Evolutionary conservation across 35 echinoderm and acorn worm genomes (phyloP), one percentile per base, ranked within the genome.

Genomic region (Chiridota heheva): DNA sequence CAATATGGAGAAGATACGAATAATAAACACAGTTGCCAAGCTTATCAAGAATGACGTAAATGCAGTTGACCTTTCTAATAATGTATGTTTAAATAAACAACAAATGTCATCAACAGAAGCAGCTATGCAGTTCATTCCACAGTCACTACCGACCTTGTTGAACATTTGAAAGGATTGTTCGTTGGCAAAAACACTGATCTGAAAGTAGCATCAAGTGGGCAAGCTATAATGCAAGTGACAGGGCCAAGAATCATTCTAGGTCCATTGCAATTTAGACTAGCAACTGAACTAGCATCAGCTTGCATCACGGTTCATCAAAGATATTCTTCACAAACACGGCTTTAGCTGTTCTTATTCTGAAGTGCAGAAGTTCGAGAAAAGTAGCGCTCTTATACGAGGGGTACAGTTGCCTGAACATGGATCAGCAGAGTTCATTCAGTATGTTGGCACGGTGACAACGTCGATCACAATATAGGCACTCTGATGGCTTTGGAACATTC

Each of bases 201-300:
- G 13, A 83, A 90, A 36, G 39, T 57, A 42, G 87, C 87, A 1
- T 70, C 86, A 2, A 72, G 81, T 1, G 90, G 90, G 42, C 83
- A 92, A 68, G 84, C 90, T 36, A 67, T 92, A 0, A 92, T 92
- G 40, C 83, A 86, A 67, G 83, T 78, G 7, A 58, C 60, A 2
- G 25, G 84, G 17, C 82, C 89, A 46, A 66, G 67, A 73, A 67
- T 77, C 5, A 13, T 87, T 57, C 36, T 92, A 17, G 83, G 76
- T 0, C 90, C 90, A 66, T 48, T 87, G 4, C 90, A 87, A 38
- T 8, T 92, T 76, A 84, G 84, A 56, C 68, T 86, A 25, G 76
- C 65, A 39, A 39, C n/a, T n/a, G n/a, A n/a, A n/a, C n/a, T n/a
- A n/a, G n/a, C n/a, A n/a, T n/a, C n/a, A n/a, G n/a, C n/a, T n/a